Evolutionary conservation across 1,140 invertebrate species (phyloP), one percentile per base, ranked within the genome.

Genomic region (Littorina saxatilis): DNA sequence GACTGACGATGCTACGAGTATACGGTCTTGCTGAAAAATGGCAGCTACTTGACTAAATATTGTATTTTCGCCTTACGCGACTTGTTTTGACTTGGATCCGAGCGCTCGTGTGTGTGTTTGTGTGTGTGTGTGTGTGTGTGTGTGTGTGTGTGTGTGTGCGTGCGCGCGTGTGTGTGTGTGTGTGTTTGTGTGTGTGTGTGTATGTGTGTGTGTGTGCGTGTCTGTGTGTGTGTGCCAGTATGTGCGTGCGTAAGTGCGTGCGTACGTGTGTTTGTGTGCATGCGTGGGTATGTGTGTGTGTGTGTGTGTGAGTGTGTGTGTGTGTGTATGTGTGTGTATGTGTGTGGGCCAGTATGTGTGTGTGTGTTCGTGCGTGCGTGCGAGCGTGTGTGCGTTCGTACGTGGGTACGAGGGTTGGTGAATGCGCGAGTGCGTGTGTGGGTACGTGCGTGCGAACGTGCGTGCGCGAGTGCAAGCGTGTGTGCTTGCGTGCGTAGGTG

Each of bases 261-360:
- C 11, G 61, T 29, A 23, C 11, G 61, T 29, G 61, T 29, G 61
- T 29, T 7, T 29, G 61, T 29, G 61, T 29, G 61, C 11, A 23
- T 29, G 61, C 11, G 61, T 29, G 61, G 5, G 61, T 29, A 23
- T 29, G 61, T 29, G 61, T 29, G 61, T 29, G 61, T 29, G 61
- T 29, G 61, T 29, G 61, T 29, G n/a, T 66, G 74, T 77, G 50
- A 52, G 52, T 77, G 43, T 47, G 43, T 17, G 50, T 77, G 74
- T 37, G 50, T 77, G 74, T 52, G 50, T 77, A 47, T 20, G 55
- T 77, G 74, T 52, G 37, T 77, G 74, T 52, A 37, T 77, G 74
- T 52, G 55, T 77, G 47, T 29, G 50, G 50, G 47, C 50, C 23
- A 52, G 74, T 77, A n/a, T 77, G 27, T 77, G 50, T 27, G 74